A percentile compares a stretch with the other conserved stretches of the same genome.
Evolutionary conservation across 2,888 invertebrate genomes (phyloP).

Genomic region (Dromius quadrimaculatus): DNA sequence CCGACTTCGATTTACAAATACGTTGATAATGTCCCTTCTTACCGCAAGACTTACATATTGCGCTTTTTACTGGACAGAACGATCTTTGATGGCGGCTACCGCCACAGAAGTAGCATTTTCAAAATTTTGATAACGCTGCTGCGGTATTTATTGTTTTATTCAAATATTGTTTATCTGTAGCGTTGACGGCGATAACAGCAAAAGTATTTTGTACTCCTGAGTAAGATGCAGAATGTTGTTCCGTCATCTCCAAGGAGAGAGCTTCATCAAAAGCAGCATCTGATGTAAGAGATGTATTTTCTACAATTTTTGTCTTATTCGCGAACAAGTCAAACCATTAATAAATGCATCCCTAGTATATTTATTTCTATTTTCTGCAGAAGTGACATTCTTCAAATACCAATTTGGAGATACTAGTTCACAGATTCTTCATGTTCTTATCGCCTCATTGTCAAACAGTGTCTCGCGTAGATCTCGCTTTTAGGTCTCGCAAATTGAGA

Average conservation of each 20-base stretch:
- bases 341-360: background rate
- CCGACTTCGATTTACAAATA: background rate
- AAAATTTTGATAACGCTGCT: background rate
- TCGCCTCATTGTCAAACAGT: background rate
- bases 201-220: background rate
- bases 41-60: background rate
- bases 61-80: background rate
- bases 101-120: background rate
- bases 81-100: background rate
- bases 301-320: background rate
- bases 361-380: background rate
- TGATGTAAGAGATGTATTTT: background rate
- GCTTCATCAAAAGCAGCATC: conserved; percentile 1
- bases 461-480: background rate
- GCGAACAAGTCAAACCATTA: background rate
- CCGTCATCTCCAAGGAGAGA: background rate
- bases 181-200: too few species aligned
- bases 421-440: background rate
- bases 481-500: too few species aligned
- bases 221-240: background rate
- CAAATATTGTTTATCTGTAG: background rate
- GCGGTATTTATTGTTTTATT: background rate
- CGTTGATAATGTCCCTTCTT: background rate
- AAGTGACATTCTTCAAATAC: background rate
- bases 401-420: background rate